Conservation (phyloP, 1,140 invertebrate genomes). For the Asobara japonica region DNA sequence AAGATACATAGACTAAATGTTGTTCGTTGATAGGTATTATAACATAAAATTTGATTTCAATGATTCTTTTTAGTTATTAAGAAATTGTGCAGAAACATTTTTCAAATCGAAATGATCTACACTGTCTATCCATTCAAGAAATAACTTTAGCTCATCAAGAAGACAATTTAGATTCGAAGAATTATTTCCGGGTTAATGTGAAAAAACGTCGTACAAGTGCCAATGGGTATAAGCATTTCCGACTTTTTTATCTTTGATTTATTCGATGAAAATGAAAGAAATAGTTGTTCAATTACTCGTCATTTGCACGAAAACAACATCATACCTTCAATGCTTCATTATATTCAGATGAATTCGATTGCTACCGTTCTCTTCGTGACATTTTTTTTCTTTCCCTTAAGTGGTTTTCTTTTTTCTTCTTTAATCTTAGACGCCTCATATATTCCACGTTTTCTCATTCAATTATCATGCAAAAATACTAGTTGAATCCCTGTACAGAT, state of each 20-base stretch:
- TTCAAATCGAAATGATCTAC: no score
- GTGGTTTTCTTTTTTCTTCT: slow-evolving; percentile 30
- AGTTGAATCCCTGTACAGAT: slow-evolving; percentile 64
- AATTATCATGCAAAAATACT: slow-evolving; percentile 64
- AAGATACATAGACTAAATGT: no score
- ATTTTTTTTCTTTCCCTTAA: slow-evolving; percentile 19
- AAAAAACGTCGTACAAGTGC: slow-evolving; percentile 2
- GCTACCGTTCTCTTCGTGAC: slow-evolving; percentile 8
- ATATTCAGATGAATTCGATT: background rate
- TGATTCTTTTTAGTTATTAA: background rate
- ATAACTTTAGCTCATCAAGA: background rate
- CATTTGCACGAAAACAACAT: slow-evolving; percentile 3
- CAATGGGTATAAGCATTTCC: slow-evolving; percentile 25
- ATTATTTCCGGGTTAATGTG: background rate
- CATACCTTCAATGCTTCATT: background rate
- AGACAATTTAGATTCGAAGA: slow-evolving; percentile 3
- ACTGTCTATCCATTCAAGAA: background rate
- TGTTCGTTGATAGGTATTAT: no score
- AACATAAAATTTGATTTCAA: background rate
- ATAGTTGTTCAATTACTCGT: background rate
- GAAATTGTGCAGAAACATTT: no score
- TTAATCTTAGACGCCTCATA: slow-evolving; percentile 32
- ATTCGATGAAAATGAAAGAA: background rate
- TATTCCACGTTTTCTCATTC: slow-evolving; percentile 32
- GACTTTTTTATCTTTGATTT: slow-evolving; percentile 21